These are phyloP conservation scores for Shinisaurus crocodilurus DNA, from an alignment of 2,113 vertebrate genomes.

Conservation along the genomic window DNA sequence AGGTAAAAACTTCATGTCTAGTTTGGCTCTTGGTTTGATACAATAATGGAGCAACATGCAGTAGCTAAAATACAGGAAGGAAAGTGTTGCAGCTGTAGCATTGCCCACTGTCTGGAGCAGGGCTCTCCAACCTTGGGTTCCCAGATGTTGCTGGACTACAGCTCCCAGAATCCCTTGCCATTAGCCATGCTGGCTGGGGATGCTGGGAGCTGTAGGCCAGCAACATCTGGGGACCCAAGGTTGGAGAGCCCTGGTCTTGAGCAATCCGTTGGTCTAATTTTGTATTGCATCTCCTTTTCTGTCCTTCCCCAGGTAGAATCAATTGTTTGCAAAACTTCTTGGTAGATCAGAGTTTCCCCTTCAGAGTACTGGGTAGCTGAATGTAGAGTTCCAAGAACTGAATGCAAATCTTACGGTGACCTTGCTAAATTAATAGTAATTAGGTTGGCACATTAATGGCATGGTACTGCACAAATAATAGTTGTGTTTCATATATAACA, in stretches of 20 bases:
- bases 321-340: not conserved
- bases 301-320: no score
- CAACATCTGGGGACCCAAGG: no score
- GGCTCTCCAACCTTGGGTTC: no score
- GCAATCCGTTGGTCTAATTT: not conserved
- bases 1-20: not conserved
- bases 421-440: not conserved
- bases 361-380: not conserved
- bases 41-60: not conserved
- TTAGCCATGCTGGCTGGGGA: no score
- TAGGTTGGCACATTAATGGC: not conserved
- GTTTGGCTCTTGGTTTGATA: not conserved
- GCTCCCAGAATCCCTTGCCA: no score
- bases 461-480: not conserved
- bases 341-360: not conserved
- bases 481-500: slow-evolving; percentile 41
- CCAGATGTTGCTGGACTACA: no score
- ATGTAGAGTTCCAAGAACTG: not conserved
- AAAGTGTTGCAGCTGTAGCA: not conserved
- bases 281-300: not conserved
- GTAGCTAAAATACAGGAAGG: not conserved
- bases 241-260: no score
- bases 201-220: no score
- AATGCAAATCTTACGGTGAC: not conserved
- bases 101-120: not conserved